Percentiles rank a stretch among this genome's conserved stretches.
phyloP scores from a whole-genome alignment of 2,113 vertebrate species.

The Podarcis raffonei region DNA sequence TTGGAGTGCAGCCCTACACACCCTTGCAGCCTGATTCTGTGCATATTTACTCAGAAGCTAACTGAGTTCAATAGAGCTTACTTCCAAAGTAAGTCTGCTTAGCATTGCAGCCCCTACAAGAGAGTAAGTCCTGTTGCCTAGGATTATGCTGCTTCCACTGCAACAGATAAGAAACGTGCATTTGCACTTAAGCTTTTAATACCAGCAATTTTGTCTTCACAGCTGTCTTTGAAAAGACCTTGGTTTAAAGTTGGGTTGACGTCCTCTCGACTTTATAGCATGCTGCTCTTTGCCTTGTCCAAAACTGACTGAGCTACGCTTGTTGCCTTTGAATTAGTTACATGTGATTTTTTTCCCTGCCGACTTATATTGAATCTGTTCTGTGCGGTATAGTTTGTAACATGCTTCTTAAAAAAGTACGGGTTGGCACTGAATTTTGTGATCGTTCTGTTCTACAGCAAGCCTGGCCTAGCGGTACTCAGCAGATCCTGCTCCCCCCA shows the following conservation, averaged over 20 bases:
- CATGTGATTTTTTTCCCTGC: background rate
- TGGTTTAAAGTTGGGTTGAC: background rate
- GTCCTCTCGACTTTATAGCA: background rate
- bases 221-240: background rate
- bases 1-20: background rate
- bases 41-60: no score
- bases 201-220: background rate
- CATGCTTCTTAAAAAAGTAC: rapidly evolving
- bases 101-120: background rate
- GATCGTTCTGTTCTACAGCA: slow-evolving; percentile 79
- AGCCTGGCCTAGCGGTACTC: slow-evolving; percentile 95
- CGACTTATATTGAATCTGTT: background rate
- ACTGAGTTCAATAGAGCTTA: background rate
- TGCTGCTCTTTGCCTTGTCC: background rate
- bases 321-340: background rate
- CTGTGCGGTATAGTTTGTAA: background rate
- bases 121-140: background rate
- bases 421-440: rapidly evolving
- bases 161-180: background rate
- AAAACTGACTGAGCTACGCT: background rate
- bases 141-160: background rate
- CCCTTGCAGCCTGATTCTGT: background rate
- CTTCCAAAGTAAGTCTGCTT: background rate
- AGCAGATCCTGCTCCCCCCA: slow-evolving; percentile 95
- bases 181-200: background rate